Evolutionary conservation across 2,113 vertebrate species (phyloP).

Genomic region (Paradisaea rubra): DNA sequence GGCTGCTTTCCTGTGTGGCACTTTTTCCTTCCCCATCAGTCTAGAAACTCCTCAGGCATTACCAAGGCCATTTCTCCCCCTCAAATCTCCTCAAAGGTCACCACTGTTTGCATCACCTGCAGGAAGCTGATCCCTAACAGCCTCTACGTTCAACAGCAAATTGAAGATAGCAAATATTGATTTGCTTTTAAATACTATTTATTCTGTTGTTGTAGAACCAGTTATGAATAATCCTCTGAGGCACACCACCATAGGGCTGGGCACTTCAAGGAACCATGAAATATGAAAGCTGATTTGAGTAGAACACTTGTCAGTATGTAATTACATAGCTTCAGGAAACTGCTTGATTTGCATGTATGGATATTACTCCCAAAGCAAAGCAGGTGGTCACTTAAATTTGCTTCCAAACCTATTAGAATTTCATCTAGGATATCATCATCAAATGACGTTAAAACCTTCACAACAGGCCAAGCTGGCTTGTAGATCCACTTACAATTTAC

Average conservation of each 20-base stretch:
- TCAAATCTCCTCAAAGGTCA: not conserved
- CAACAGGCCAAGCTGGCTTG: constrained; percentile 6
- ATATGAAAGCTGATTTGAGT: not conserved
- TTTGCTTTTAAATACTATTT: constrained; percentile 37
- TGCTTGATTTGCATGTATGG: constrained; percentile 14
- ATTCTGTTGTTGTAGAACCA: constrained; percentile 31
- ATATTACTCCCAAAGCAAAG: not conserved
- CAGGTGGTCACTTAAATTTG: constrained; percentile 8
- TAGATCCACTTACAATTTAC: not conserved
- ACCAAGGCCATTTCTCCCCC: not conserved
- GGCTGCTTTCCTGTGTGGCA: not conserved
- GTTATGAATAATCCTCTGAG: not conserved
- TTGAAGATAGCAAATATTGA: constrained; percentile 12
- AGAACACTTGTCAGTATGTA: not conserved
- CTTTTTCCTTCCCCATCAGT: not conserved
- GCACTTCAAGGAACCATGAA: not conserved
- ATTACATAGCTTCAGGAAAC: constrained; percentile 9
- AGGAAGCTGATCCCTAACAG: not conserved
- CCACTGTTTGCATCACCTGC: not conserved
- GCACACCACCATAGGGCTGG: not conserved
- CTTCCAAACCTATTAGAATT: constrained; percentile 21
- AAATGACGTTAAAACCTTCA: not conserved
- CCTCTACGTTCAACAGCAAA: not conserved
- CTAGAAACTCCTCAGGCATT: not conserved
- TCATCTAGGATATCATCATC: not conserved